These are phyloP conservation scores for Semnornis frantzii DNA, from an alignment of 2,113 vertebrate genomes.

Conservation along the genomic window DNA sequence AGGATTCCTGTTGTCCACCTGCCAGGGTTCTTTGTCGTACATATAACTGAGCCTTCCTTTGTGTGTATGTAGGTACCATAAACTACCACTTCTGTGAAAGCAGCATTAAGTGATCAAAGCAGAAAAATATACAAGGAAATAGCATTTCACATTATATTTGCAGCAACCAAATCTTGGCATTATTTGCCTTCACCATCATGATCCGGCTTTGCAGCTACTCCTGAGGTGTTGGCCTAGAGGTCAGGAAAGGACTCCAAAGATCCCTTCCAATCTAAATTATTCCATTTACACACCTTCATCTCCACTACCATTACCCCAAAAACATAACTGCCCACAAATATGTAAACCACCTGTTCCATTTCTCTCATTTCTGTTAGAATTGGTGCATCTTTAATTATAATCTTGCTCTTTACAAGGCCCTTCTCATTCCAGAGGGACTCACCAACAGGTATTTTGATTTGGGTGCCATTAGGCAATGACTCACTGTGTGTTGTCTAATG, in stretches of 20 bases:
- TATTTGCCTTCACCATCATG: neutral
- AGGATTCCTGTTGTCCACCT: neutral
- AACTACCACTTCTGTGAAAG: neutral
- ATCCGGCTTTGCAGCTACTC: neutral
- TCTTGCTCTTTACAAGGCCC: slow-evolving; percentile 21
- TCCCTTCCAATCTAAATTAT: neutral
- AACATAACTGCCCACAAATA: slow-evolving; percentile 15
- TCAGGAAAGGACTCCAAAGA: neutral
- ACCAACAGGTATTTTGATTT: slow-evolving; percentile 3
- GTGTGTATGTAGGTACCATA: neutral
- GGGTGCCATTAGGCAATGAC: slow-evolving; percentile 10
- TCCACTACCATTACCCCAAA: slow-evolving; percentile 13
- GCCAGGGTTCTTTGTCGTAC: neutral
- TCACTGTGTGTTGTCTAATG: neutral
- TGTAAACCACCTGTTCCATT: slow-evolving; percentile 18
- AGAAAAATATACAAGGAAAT: neutral
- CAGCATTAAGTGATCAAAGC: neutral
- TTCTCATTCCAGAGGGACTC: slow-evolving; percentile 11
- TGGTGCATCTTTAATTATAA: slow-evolving; percentile 38
- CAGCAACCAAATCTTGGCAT: neutral
- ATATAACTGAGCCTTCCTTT: neutral
- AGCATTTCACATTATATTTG: neutral
- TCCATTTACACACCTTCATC: neutral
- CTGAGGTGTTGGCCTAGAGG: neutral
- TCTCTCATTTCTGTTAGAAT: slow-evolving; percentile 52